These are phyloP conservation scores for Ophion ventricosus DNA, from an alignment of 2,888 invertebrate species.

Conservation along the genomic window DNA sequence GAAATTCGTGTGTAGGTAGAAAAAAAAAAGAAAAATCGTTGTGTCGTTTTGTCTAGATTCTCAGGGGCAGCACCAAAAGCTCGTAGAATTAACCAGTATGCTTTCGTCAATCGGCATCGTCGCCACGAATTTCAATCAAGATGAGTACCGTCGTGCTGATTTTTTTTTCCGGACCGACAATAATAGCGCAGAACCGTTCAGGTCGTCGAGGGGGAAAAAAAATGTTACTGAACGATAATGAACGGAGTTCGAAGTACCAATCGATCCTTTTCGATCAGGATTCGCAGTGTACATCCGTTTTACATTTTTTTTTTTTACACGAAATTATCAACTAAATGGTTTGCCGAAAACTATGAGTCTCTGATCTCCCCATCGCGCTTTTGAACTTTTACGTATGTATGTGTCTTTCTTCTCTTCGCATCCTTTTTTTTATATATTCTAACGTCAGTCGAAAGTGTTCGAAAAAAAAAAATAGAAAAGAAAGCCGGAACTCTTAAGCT, in stretches of 20 bases:
- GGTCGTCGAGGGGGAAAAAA: slow-evolving; percentile 23
- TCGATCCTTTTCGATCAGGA: slow-evolving; percentile 35
- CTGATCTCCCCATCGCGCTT: slow-evolving; percentile 59
- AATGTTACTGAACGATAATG: slow-evolving; percentile 40
- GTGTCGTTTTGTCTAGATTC: slow-evolving; percentile 47
- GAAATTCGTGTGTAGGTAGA: slow-evolving; percentile 43
- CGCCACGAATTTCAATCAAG: slow-evolving; percentile 67
- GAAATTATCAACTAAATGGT: slow-evolving; percentile 52
- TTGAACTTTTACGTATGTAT: slow-evolving; percentile 9
- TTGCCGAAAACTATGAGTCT: slow-evolving; percentile 62
- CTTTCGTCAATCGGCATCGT: slow-evolving; percentile 34
- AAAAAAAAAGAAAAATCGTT: slow-evolving; percentile 49
- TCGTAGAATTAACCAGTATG: slow-evolving; percentile 8
- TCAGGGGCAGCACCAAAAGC: slow-evolving; percentile 23
- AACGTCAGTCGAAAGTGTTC: slow-evolving; percentile 58
- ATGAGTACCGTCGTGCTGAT: slow-evolving; percentile 61
- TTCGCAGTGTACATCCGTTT: slow-evolving; percentile 21
- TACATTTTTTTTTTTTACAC: slow-evolving; percentile 30
- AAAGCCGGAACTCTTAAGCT: slow-evolving; percentile 73
- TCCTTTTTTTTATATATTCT: slow-evolving; percentile 40
- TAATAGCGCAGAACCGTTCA: slow-evolving; percentile 14
- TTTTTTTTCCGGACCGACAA: slow-evolving; percentile 23
- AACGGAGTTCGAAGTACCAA: slow-evolving; percentile 44
- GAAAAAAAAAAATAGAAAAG: slow-evolving; percentile 41
- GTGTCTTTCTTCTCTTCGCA: slow-evolving; percentile 12